Evolutionary conservation across 2,888 invertebrate species (phyloP).

Genomic region (Archips xylosteana): DNA sequence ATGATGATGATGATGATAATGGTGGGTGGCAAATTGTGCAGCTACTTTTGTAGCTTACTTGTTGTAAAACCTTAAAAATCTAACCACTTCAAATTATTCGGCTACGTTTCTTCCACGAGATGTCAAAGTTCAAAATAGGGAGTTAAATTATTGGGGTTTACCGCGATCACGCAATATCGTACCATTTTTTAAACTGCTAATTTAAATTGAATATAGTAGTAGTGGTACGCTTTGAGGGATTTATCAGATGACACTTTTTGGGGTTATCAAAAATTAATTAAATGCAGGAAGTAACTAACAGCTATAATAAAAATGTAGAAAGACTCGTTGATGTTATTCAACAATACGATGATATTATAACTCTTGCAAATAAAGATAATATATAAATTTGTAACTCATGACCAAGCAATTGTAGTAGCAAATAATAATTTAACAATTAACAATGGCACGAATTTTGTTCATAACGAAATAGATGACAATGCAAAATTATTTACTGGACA

Average conservation of each 20-base stretch:
- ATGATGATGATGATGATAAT: no score
- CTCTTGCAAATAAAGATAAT: background rate
- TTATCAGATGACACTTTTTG: constrained; percentile 16
- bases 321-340: background rate
- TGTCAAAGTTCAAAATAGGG: constrained; percentile 68
- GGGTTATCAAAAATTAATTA: constrained; percentile 17
- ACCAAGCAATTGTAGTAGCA: background rate
- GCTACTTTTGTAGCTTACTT: no score
- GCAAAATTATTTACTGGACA: constrained; percentile 34
- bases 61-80: background rate
- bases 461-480: constrained; percentile 25
- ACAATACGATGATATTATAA: background rate
- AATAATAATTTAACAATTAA: constrained; percentile 30
- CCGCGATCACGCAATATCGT: constrained; percentile 9
- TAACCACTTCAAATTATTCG: background rate
- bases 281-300: constrained; percentile 4
- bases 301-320: background rate
- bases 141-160: constrained; percentile 15
- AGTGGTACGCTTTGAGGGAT: constrained; percentile 22
- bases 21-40: no score
- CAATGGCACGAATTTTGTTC: constrained; percentile 16
- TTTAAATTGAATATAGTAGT: constrained; percentile 14
- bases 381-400: background rate
- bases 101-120: constrained; percentile 45
- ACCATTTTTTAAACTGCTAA: constrained; percentile 27